Evolutionary conservation across 2,113 vertebrate genomes (phyloP).

Genomic region (Tetrax tetrax): DNA sequence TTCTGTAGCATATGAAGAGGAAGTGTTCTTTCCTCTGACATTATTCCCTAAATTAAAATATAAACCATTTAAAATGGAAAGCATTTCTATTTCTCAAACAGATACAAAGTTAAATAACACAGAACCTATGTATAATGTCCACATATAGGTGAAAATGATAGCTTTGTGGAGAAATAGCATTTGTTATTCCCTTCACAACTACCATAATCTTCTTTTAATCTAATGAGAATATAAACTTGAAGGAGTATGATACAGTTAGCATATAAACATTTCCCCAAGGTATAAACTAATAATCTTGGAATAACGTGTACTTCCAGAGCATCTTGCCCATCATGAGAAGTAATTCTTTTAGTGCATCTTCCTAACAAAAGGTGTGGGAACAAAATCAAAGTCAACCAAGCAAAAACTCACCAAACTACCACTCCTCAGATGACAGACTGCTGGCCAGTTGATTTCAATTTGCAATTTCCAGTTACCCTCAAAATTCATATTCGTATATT

Average conservation of each 20-base stretch:
- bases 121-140: background rate
- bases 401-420: background rate
- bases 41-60: background rate
- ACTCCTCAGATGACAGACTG: background rate
- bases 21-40: background rate
- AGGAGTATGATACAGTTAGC: background rate
- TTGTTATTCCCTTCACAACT: background rate
- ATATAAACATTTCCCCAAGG: background rate
- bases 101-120: background rate
- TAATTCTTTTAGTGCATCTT: background rate
- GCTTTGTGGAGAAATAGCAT: background rate
- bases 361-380: background rate
- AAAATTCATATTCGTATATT: background rate
- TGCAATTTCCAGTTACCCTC: background rate
- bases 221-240: background rate
- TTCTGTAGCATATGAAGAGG: background rate
- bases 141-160: background rate
- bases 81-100: background rate
- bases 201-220: background rate
- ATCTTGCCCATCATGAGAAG: background rate
- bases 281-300: background rate
- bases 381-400: background rate
- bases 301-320: background rate
- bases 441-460: background rate
- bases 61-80: background rate